A percentile compares a stretch with the other conserved stretches of the same genome.
Evolutionary conservation across 2,888 invertebrate genomes (phyloP).

Genomic region (Sturmia bella): DNA sequence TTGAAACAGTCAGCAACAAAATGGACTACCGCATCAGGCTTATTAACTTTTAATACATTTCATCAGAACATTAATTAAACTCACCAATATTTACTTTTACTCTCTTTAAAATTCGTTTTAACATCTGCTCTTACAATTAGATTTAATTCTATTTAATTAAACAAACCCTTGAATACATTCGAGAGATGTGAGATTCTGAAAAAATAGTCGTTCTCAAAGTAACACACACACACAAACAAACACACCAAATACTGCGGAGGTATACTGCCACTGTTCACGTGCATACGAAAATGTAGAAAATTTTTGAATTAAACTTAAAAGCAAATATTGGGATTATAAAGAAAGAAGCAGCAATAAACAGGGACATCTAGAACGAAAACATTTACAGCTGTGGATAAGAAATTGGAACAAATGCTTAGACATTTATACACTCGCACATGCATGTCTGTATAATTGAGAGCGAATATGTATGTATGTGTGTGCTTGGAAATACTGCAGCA

Average conservation of each 20-base stretch:
- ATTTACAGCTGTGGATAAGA: conserved; percentile 38
- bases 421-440: background rate
- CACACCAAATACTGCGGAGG: background rate
- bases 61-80: conserved; percentile 45
- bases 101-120: conserved; percentile 16
- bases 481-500: conserved; percentile 63
- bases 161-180: conserved; percentile 60
- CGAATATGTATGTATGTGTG: background rate
- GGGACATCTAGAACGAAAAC: conserved; percentile 45
- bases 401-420: conserved; percentile 27
- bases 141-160: conserved; percentile 67
- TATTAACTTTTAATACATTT: conserved; percentile 30
- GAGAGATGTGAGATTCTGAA: conserved; percentile 37
- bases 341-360: conserved; percentile 14
- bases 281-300: conserved; percentile 8
- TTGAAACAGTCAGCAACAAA: background rate
- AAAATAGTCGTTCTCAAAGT: conserved; percentile 22
- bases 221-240: background rate
- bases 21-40: background rate
- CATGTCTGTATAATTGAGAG: background rate
- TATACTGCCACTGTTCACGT: no score
- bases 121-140: conserved; percentile 63
- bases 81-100: conserved; percentile 19
- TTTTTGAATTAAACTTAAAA: conserved; percentile 28
- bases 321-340: background rate